phyloP scores from a whole-genome alignment of 2,797 vertebrate genomes.

The Yasuhikotakia modesta region DNA sequence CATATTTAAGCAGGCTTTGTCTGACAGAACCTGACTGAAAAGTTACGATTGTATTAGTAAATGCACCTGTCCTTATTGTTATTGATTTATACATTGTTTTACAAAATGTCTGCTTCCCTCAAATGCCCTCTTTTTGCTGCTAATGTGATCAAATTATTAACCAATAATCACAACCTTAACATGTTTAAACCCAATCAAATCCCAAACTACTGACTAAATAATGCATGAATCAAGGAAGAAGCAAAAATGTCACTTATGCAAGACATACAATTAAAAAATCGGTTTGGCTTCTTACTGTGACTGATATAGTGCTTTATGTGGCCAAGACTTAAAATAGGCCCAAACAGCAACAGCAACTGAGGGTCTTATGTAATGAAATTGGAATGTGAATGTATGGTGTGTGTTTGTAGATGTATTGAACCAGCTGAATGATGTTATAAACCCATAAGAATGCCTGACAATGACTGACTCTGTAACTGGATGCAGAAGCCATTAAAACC shows the following conservation, averaged over 20 bases:
- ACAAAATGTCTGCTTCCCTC: neutral
- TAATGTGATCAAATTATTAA: neutral
- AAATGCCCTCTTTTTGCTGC: neutral
- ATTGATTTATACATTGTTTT: too few species aligned
- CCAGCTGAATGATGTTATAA: constrained; percentile 36
- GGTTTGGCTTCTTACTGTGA: neutral
- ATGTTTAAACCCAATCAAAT: neutral
- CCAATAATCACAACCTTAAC: neutral
- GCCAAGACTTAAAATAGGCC: constrained; percentile 3
- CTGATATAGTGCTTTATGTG: constrained; percentile 8
- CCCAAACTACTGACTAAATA: neutral
- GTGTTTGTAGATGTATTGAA: constrained; percentile 16
- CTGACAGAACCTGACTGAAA: neutral
- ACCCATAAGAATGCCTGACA: constrained; percentile 35
- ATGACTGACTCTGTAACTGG: constrained; percentile 27
- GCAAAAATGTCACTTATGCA: constrained; percentile 2
- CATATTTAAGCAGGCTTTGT: too few species aligned
- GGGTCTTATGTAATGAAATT: constrained; percentile 32
- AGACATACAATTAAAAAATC: constrained; percentile 15
- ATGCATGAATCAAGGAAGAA: neutral
- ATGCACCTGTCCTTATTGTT: too few species aligned
- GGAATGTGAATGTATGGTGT: constrained; percentile 41
- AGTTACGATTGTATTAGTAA: neutral
- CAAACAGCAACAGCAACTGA: constrained; percentile 21
- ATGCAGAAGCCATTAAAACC: constrained; percentile 9